These are phyloP conservation scores for Agonum fuliginosum DNA, from an alignment of 2,888 invertebrate species.

Conservation along the genomic window DNA sequence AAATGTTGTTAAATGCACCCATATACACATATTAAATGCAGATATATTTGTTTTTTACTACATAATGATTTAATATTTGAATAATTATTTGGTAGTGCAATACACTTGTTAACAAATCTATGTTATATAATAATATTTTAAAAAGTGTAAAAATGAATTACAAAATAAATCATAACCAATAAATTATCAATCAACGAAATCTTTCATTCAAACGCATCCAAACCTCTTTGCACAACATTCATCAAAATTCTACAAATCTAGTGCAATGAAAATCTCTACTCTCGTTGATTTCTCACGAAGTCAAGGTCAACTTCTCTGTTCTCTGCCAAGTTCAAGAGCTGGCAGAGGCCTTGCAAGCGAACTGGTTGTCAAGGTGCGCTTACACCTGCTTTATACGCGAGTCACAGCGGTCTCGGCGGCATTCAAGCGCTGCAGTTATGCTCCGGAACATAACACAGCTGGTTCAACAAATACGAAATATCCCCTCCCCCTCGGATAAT, in stretches of 20 bases:
- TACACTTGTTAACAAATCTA: too few relatives aligned
- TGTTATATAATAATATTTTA: too few relatives aligned
- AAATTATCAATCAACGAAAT: neutral
- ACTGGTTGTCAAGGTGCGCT: neutral
- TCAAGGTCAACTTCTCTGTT: slow-evolving; percentile 43
- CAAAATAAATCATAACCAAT: neutral
- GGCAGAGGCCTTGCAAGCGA: neutral
- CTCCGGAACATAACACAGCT: slow-evolving; percentile 22
- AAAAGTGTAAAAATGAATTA: too few relatives aligned
- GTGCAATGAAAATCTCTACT: neutral
- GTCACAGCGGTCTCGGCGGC: neutral
- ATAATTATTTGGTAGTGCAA: too few relatives aligned
- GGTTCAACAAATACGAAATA: too few relatives aligned
- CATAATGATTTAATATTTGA: too few relatives aligned
- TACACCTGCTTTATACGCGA: slow-evolving; percentile 24
- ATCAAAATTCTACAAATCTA: slow-evolving; percentile 3
- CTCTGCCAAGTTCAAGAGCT: neutral
- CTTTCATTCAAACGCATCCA: neutral
- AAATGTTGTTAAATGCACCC: too few relatives aligned
- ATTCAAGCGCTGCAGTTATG: neutral
- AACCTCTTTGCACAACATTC: neutral
- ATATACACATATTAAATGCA: too few relatives aligned
- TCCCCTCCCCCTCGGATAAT: slow-evolving; percentile 1
- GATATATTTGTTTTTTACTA: too few relatives aligned
- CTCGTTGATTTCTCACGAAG: slow-evolving; percentile 10